Base-by-base conservation (phyloP, 1,140 invertebrate genomes). In the Steinernema feltiae region DNA sequence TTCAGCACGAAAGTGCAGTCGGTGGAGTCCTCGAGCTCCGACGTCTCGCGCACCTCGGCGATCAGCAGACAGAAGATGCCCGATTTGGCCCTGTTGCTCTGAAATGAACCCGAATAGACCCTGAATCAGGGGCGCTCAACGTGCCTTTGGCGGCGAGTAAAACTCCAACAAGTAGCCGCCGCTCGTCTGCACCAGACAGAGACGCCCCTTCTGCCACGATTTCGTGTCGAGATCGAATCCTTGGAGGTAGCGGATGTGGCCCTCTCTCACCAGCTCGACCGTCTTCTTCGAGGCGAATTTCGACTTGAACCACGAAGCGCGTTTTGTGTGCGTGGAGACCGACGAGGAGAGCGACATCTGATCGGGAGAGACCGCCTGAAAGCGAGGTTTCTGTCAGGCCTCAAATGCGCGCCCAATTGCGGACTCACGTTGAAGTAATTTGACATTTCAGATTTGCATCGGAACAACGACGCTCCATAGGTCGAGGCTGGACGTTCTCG, bases 361-460 rank as follows among this genome's bases (percentile, higher is more conserved):
- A 21, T 63, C 53, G 53, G 53, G 53, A 3, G 53, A 63, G 15
- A 63, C 53, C 2, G 53, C 24, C 53, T 63, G 24, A 27, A 27
- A 27, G 12, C n/a, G n/a, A n/a, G 24, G 53, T 3, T 63, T n/a
- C 3, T 3, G 15, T 17, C 53, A 63, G 15, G 3, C 24, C 24
- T 17, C 7, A 41, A 41, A 63, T 17, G 24, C 7, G 12, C 3
- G 53, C 3, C 2, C 2, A 63, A 15, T n/a, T n/a, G n/a, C 53
- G 15, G 24, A 3, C 2, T 63, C 24, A 63, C 53, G 3, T 63
- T 63, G 24, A 63, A 63, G 24, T 63, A 63, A 27, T 63, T 63
- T 7, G 53, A 63, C 53, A 63, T 63, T 63, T 63, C 53, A n/a
- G 53, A 63, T 27, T 63, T 63, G 53, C 53, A 63, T 7, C 53